These are phyloP conservation scores for Halictus ligatus DNA, from an alignment of 2,888 invertebrate species.

Conservation along the genomic window DNA sequence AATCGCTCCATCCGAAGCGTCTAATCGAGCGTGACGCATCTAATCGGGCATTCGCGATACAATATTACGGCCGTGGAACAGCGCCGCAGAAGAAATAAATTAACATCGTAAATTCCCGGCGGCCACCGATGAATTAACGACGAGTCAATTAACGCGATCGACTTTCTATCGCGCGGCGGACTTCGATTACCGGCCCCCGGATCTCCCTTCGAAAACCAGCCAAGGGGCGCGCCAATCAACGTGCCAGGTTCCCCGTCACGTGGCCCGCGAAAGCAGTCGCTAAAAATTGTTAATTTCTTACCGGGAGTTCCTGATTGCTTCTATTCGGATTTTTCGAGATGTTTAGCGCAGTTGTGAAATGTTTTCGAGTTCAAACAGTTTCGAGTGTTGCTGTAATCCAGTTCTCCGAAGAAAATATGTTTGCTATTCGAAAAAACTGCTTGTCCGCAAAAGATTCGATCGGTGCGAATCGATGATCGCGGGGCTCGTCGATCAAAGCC, in stretches of 20 bases:
- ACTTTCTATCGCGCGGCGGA: conserved; percentile 2
- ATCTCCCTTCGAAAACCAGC: background rate
- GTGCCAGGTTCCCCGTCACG: background rate
- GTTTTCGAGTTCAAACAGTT: too few relatives aligned
- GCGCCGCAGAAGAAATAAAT: conserved; percentile 53
- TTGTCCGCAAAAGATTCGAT: background rate
- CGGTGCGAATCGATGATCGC: background rate
- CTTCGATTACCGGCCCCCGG: background rate
- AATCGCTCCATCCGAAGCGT: conserved; percentile 53
- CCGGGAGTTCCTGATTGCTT: too few relatives aligned
- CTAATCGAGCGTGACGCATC: conserved; percentile 70
- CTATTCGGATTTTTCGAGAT: too few relatives aligned
- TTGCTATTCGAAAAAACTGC: background rate
- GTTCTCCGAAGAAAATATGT: background rate
- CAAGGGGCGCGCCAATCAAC: background rate
- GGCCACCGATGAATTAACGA: conserved; percentile 38
- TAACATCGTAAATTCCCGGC: conserved; percentile 33
- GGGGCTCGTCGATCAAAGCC: background rate
- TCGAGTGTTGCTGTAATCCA: too few relatives aligned
- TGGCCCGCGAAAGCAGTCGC: background rate
- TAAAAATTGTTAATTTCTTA: background rate
- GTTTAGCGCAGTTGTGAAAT: too few relatives aligned
- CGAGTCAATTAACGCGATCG: conserved; percentile 37
- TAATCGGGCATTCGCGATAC: conserved; percentile 66
- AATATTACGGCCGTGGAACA: conserved; percentile 10